phyloP scores from a whole-genome alignment of 1,140 invertebrate genomes.

The Eumaeus atala region DNA sequence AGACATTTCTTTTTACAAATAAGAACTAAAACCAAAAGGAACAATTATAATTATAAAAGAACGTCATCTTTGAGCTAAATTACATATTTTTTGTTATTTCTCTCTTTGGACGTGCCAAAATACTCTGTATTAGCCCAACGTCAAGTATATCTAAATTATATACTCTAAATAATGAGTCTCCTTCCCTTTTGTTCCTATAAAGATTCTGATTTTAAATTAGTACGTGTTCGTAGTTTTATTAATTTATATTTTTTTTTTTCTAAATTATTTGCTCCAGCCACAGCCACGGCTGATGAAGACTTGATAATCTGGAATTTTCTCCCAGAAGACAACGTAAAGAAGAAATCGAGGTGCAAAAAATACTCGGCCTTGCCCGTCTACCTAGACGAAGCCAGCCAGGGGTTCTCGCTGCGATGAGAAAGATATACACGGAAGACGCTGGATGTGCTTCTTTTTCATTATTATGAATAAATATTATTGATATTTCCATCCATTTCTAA shows the following conservation, averaged over 20 bases:
- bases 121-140: too few species aligned
- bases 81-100: too few species aligned
- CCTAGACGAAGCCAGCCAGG: constrained; percentile 37
- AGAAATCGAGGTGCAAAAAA: constrained; percentile 28
- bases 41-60: too few species aligned
- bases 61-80: too few species aligned
- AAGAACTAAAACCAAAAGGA: too few species aligned
- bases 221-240: too few species aligned
- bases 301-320: constrained; percentile 64
- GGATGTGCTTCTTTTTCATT: constrained; percentile 22
- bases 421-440: constrained; percentile 27
- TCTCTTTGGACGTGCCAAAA: too few species aligned
- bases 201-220: too few species aligned
- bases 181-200: too few species aligned
- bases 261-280: constrained; percentile 37
- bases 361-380: constrained; percentile 42
- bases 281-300: constrained; percentile 57
- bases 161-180: too few species aligned
- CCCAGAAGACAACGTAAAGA: constrained; percentile 43
- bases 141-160: too few species aligned
- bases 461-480: constrained; percentile 18
- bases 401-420: constrained; percentile 38
- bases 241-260: constrained; percentile 6
- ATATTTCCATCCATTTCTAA: not conserved
- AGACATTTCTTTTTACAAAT: too few species aligned